These are phyloP conservation scores for Cynocephalus volans DNA, from an alignment of 2,113 vertebrate species.

Conservation along the genomic window DNA sequence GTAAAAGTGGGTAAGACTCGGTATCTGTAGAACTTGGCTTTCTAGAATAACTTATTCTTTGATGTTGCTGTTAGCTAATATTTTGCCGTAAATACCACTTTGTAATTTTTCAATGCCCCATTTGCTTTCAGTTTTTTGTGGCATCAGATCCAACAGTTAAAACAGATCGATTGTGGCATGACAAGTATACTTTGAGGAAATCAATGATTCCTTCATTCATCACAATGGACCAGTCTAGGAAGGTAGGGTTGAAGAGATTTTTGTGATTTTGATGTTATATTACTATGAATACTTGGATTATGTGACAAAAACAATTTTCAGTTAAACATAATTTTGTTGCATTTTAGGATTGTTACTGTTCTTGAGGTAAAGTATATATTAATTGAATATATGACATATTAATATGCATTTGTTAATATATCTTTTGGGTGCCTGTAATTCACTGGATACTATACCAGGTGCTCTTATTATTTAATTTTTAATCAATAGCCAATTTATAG, in stretches of 20 bases:
- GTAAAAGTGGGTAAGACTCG: not conserved
- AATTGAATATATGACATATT: fast-evolving
- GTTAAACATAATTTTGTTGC: not conserved
- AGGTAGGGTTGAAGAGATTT: slow-evolving; percentile 89
- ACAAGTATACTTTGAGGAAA: slow-evolving; percentile 97
- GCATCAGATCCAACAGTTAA: slow-evolving; percentile 98
- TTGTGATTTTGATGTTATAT: not conserved
- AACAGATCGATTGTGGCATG: slow-evolving; percentile 98
- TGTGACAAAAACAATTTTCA: not conserved
- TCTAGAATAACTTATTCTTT: not conserved
- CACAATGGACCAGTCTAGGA: slow-evolving; percentile 97
- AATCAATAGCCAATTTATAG: not conserved
- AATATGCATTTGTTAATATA: not conserved
- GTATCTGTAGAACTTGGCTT: not conserved
- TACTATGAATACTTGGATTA: fast-evolving
- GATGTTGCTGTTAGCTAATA: not conserved
- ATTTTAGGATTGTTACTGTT: not conserved
- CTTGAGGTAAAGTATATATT: not conserved
- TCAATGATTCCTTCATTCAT: slow-evolving; percentile 99
- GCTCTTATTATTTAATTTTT: not conserved
- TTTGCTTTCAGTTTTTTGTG: slow-evolving; percentile 95
- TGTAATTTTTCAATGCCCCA: not conserved
- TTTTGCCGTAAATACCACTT: not conserved
- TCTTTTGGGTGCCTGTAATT: not conserved
- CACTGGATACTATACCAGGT: fast-evolving